A percentile compares a stretch with the other conserved stretches of the same genome.
phyloP scores from a whole-genome alignment of 2,888 invertebrate genomes.

The Trilocha varians region DNA sequence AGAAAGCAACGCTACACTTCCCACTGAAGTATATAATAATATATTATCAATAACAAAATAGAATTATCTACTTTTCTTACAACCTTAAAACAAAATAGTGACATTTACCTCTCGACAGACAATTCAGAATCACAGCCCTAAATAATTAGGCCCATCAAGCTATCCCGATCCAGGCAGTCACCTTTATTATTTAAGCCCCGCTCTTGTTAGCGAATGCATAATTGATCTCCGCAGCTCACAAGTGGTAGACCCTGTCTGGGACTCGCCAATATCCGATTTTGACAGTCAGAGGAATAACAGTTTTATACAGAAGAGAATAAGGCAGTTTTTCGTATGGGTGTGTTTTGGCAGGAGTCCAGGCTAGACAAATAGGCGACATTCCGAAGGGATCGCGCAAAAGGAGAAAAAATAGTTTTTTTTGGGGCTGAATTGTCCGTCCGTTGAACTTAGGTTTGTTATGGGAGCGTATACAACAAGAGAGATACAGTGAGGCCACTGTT shows the following conservation, averaged over 20 bases:
- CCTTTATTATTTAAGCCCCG: slow-evolving; percentile 36
- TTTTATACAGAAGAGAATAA: slow-evolving; percentile 7
- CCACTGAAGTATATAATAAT: no score
- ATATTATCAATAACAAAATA: no score
- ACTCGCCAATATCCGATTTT: slow-evolving; percentile 8
- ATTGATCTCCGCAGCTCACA: slow-evolving; percentile 36
- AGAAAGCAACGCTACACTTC: no score
- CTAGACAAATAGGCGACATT: slow-evolving; percentile 27
- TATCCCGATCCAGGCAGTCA: slow-evolving; percentile 20
- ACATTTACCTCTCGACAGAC: not conserved
- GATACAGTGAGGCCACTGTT: no score
- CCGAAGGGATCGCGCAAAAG: slow-evolving; percentile 22
- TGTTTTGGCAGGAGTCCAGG: slow-evolving; percentile 5
- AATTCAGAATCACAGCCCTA: slow-evolving; percentile 11
- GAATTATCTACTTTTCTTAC: no score
- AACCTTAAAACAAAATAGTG: not conserved
- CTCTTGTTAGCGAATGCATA: slow-evolving; percentile 42
- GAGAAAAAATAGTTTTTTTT: slow-evolving; percentile 22
- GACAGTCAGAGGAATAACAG: slow-evolving; percentile 9
- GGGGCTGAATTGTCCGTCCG: slow-evolving; percentile 15
- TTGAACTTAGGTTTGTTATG: slow-evolving; percentile 12
- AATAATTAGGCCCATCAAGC: slow-evolving; percentile 29
- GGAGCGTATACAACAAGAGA: no score
- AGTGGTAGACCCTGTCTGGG: slow-evolving; percentile 24
- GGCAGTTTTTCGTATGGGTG: not conserved